Percentiles rank a stretch among this genome's conserved stretches.
These are phyloP conservation scores for Puffinus mauretanicus DNA, from an alignment of 2,113 vertebrate species.

Conservation along the genomic window DNA sequence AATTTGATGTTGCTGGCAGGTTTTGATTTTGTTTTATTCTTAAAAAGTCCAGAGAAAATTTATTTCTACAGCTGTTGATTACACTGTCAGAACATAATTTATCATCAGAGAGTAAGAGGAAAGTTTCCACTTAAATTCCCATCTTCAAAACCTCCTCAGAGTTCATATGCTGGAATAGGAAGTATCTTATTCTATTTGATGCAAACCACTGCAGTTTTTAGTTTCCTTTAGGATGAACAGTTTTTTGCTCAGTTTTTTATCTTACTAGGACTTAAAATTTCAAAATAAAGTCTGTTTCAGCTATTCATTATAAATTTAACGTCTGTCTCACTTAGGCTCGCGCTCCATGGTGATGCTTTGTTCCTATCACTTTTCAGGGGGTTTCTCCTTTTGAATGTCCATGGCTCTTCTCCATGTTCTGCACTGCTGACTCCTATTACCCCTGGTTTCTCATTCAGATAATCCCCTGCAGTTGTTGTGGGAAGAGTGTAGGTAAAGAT, in stretches of 20 bases:
- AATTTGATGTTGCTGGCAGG: background rate
- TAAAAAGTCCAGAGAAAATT: background rate
- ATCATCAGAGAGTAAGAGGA: background rate
- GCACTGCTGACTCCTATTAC: background rate
- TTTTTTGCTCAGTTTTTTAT: background rate
- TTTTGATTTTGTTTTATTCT: background rate
- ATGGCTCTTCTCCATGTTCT: background rate
- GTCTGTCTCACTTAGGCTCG: background rate
- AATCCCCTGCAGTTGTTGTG: background rate
- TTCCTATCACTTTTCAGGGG: background rate
- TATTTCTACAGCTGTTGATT: background rate
- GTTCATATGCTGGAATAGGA: background rate
- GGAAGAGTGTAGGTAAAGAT: background rate
- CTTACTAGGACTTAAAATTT: background rate
- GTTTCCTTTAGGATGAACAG: background rate
- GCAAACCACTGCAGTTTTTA: background rate
- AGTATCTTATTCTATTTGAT: background rate
- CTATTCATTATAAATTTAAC: background rate
- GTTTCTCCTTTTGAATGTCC: background rate
- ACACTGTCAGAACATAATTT: background rate
- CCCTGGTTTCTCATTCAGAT: background rate
- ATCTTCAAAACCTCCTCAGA: background rate
- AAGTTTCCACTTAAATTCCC: background rate
- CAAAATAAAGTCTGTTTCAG: background rate
- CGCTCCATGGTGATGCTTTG: rapidly evolving